A percentile compares a stretch with the other conserved stretches of the same genome.
Evolutionary conservation across 2,888 invertebrate species (phyloP).

Genomic region (Yponomeuta malinellus): DNA sequence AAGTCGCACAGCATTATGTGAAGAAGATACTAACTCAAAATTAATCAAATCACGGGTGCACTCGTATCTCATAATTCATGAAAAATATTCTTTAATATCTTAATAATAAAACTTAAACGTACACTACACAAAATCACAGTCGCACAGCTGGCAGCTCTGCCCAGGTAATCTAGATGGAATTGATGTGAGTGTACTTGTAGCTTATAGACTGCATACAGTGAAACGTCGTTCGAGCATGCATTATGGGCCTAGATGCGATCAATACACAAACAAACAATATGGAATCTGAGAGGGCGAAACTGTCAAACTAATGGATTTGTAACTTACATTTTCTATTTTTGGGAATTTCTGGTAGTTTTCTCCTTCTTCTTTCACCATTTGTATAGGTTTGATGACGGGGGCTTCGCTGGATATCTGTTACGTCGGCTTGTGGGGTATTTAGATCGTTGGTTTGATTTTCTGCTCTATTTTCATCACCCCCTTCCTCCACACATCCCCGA

Average conservation of each 20-base stretch:
- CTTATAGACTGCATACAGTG: background rate
- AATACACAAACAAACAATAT: conserved; percentile 15
- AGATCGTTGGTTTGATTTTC: conserved; percentile 22
- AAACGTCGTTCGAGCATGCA: background rate
- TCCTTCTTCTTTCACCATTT: conserved; percentile 80
- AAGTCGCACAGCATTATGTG: no score
- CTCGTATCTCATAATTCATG: no score
- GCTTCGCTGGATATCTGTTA: conserved; percentile 45
- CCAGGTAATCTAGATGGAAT: background rate
- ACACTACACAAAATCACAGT: no score
- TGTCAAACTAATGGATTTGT: conserved; percentile 17
- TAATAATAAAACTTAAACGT: no score
- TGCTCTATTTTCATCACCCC: conserved; percentile 16
- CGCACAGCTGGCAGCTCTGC: no score
- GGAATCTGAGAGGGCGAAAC: background rate
- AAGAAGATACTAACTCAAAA: no score
- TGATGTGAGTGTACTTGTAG: background rate
- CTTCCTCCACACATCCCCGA: conserved; percentile 72
- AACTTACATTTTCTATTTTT: conserved; percentile 82
- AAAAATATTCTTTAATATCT: no score
- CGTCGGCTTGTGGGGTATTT: conserved; percentile 45
- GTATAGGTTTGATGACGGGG: conserved; percentile 56
- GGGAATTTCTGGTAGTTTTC: conserved; percentile 92
- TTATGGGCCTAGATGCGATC: background rate
- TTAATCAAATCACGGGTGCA: no score